Evolutionary conservation across 2,888 invertebrate species (phyloP), one percentile per base, ranked within the genome.

Genomic region (Acrobasis suavella): DNA sequence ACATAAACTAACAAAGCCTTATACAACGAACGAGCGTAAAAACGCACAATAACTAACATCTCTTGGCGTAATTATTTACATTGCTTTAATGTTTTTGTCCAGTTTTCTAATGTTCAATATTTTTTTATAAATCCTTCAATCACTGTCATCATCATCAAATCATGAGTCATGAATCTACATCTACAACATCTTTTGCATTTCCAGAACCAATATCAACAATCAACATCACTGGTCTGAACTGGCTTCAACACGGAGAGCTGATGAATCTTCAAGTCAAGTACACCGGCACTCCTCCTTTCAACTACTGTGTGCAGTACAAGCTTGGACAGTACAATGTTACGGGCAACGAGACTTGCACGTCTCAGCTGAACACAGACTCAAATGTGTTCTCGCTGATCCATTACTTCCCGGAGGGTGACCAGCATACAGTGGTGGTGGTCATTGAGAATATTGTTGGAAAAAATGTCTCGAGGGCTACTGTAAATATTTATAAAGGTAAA

Each of bases 401-500:
- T 71, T 97, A 96, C 76, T 96, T 97, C 74, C 87, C 94, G 2
- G 94, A 94, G 51, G 93, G 94, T n/a, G 94, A 95, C 46, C 94
- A 94, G 64, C 95, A 96, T 77, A 96, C 97, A 0, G 94, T 97
- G n/a, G 85, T 97, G 14, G 94, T 97, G 55, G 94, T 97, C 50
- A 92, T 98, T 32, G 93, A 94, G 64, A 98, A 98, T 86, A 95
- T 96, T 67, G 93, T 98, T 10, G 95, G 95, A 5, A 95, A 93
- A 72, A 91, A 92, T 52, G 93, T 96, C 7, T 94, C 94, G 64
- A 95, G 95, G 62, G 93, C 96, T 14, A 95, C 95, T 12, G 94
- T 98, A 52, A 96, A 96, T 80, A 95, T 97, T 78, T 97, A 97
- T 84, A 95, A 97, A 95, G 96, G 97, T 97, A 86, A 82, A 22